phyloP scores from a whole-genome alignment of 2,797 vertebrate genomes.

The Argentina silus region DNA sequence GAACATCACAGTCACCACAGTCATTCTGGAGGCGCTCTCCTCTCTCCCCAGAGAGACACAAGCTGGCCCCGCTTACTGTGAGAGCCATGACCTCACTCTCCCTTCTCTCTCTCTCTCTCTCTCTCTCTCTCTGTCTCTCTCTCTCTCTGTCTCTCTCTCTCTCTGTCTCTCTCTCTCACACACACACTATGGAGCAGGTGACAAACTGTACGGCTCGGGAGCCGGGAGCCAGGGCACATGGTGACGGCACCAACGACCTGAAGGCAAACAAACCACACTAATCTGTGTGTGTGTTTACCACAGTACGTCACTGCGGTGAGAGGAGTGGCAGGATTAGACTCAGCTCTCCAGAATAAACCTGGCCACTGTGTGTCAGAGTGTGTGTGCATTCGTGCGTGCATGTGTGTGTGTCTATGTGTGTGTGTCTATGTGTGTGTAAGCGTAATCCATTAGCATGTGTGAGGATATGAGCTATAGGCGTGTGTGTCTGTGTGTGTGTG shows the following conservation, averaged over 20 bases:
- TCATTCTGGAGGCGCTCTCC: conserved; percentile 68
- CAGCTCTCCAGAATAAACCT: conserved; percentile 3
- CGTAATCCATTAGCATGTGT: background rate
- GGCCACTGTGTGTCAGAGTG: conserved; percentile 5
- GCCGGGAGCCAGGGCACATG: conserved; percentile 3
- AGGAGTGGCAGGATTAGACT: conserved; percentile 12
- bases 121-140: conserved; percentile 5
- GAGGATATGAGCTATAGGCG: background rate
- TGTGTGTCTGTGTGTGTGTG: background rate
- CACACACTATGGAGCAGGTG: conserved; percentile 27
- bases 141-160: conserved; percentile 43
- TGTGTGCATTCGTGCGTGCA: conserved; percentile 9
- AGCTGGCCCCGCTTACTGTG: conserved; percentile 32
- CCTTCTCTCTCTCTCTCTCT: conserved; percentile 46
- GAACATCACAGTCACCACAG: conserved; percentile 69
- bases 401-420: background rate
- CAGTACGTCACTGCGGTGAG: conserved; percentile 8
- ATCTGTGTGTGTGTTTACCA: conserved; percentile 32
- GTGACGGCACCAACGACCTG: conserved; percentile 28
- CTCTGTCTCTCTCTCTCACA: conserved; percentile 26
- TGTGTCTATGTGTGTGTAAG: conserved; percentile 7
- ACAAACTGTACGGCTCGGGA: conserved; percentile 13
- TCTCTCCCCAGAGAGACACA: conserved; percentile 57
- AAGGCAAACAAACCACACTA: conserved; percentile 40
- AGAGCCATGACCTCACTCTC: conserved; percentile 29